A percentile compares a stretch with the other conserved stretches of the same genome.
Conservation (phyloP, 1,140 invertebrate genomes). For the Drosophila santomea region DNA sequence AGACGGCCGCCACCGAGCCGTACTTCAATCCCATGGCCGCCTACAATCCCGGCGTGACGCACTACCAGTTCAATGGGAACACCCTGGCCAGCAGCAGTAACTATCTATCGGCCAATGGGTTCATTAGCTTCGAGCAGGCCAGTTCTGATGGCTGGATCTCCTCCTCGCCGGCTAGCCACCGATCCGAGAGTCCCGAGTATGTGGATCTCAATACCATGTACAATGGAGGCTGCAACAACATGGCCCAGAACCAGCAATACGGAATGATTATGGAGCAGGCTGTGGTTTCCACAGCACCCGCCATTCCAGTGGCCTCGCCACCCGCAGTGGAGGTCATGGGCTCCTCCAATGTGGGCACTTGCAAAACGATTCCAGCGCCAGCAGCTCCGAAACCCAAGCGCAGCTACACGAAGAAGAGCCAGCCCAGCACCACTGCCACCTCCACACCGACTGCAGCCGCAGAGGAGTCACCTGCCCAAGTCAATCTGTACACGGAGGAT, state of each 20-base stretch:
- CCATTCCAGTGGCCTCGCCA: slow-evolving; percentile 2
- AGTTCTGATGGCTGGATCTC: slow-evolving; percentile 87
- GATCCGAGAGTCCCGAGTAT: slow-evolving; percentile 86
- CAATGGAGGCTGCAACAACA: slow-evolving; percentile 44
- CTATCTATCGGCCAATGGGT: slow-evolving; percentile 72
- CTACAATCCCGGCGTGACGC: slow-evolving; percentile 71
- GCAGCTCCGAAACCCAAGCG: slow-evolving; percentile 60
- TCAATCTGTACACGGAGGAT: slow-evolving; percentile 66
- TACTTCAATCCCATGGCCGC: slow-evolving; percentile 83
- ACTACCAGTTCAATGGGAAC: slow-evolving; percentile 73
- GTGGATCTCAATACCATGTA: slow-evolving; percentile 82
- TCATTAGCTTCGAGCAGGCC: slow-evolving; percentile 81
- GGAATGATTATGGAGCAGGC: slow-evolving; percentile 43
- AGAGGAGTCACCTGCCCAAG: slow-evolving; percentile 12
- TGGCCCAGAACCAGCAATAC: slow-evolving; percentile 46
- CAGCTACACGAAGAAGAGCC: slow-evolving; percentile 69
- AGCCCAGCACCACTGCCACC: slow-evolving; percentile 12
- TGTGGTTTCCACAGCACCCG: neutral
- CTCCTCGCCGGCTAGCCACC: slow-evolving; percentile 86
- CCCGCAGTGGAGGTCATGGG: slow-evolving; percentile 57
- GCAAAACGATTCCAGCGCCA: slow-evolving; percentile 58
- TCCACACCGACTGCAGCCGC: slow-evolving; percentile 3
- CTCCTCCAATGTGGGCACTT: slow-evolving; percentile 74
- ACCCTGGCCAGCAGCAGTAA: slow-evolving; percentile 68
- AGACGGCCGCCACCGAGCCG: slow-evolving; percentile 55